Percentiles rank a stretch among this genome's conserved stretches.
These are phyloP conservation scores for Spinibarbus caldwelli DNA, from an alignment of 2,797 vertebrate genomes.

Conservation along the genomic window DNA sequence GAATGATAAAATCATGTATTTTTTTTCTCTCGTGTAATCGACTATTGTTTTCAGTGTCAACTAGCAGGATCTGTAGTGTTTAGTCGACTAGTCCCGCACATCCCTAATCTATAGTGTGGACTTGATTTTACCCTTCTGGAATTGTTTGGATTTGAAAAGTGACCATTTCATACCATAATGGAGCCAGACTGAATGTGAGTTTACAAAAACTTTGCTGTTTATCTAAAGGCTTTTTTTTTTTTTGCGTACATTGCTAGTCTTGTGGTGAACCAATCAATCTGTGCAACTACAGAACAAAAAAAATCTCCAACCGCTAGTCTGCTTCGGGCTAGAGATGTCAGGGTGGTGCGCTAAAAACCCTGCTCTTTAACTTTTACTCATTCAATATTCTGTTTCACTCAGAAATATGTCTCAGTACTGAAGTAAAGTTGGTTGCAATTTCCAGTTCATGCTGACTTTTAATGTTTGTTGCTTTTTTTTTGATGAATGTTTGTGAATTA, in stretches of 20 bases:
- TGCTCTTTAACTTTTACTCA: neutral
- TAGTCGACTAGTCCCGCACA: too few species aligned
- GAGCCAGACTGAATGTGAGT: neutral
- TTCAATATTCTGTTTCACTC: neutral
- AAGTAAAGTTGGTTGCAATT: too few species aligned
- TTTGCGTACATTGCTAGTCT: neutral
- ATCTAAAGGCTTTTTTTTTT: neutral
- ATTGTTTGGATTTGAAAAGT: neutral
- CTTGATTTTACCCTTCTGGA: neutral
- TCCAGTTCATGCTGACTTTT: neutral
- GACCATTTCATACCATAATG: neutral
- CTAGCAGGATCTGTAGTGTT: too few species aligned
- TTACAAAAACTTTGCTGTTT: neutral
- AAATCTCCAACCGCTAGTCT: neutral
- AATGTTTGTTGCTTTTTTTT: neutral
- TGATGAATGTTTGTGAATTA: neutral
- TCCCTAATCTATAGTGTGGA: too few species aligned
- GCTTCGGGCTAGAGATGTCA: too few species aligned
- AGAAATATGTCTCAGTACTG: neutral
- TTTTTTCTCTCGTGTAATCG: too few species aligned
- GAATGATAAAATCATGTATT: too few species aligned
- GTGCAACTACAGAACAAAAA: neutral
- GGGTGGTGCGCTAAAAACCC: too few species aligned
- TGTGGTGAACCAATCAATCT: neutral
- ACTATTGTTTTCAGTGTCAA: too few species aligned